A percentile compares a stretch with the other conserved stretches of the same genome.
Conservation (phyloP, 2,888 invertebrate genomes). For the Ophonus ardosiacus region DNA sequence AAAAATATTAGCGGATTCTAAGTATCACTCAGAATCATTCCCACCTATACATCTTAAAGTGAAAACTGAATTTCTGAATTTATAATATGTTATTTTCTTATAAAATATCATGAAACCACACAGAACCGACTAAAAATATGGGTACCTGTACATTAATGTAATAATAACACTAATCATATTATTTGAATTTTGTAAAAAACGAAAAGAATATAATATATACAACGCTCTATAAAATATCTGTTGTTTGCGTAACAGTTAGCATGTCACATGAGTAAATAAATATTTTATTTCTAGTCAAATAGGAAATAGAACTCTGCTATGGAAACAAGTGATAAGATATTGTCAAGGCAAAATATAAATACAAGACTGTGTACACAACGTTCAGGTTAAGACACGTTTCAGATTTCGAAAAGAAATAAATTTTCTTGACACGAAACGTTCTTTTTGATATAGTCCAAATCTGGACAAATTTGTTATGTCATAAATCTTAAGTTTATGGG, state of each 20-base stretch:
- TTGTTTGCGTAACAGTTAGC: slow-evolving; percentile 53
- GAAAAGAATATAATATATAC: too few relatives aligned
- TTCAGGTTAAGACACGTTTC: slow-evolving; percentile 28
- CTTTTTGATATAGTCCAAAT: background rate
- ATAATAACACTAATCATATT: too few relatives aligned
- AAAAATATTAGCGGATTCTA: slow-evolving; percentile 43
- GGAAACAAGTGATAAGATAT: slow-evolving; percentile 61
- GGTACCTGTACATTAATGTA: too few relatives aligned
- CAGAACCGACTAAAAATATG: too few relatives aligned
- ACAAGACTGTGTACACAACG: background rate
- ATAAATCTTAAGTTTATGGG: background rate
- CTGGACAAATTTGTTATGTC: background rate
- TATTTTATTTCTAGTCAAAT: slow-evolving; percentile 55
- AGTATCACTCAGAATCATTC: slow-evolving; percentile 10
- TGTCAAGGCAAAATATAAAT: slow-evolving; percentile 56
- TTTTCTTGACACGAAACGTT: background rate
- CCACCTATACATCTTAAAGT: background rate
- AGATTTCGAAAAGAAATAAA: background rate
- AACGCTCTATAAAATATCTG: background rate
- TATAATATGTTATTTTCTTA: background rate
- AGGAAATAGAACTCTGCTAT: slow-evolving; percentile 53
- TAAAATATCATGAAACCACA: background rate
- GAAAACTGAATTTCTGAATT: background rate
- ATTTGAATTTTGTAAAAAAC: too few relatives aligned
- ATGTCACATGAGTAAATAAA: slow-evolving; percentile 40